Base-by-base conservation (phyloP, 2,888 invertebrate genomes). In the Drosophila neotestacea region DNA sequence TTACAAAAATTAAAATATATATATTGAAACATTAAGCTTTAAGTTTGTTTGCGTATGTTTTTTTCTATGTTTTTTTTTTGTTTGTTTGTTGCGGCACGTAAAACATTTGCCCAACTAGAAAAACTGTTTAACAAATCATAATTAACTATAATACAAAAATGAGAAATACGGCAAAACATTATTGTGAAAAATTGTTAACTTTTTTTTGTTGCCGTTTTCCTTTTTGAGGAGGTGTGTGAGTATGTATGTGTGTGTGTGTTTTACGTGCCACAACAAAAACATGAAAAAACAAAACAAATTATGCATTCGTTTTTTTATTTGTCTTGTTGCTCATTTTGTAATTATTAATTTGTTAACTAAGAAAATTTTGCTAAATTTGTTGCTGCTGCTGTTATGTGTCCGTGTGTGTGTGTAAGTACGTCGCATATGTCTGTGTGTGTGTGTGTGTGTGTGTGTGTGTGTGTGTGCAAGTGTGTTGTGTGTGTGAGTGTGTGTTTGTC, bases 281-380 rank as follows among this genome's bases (percentile, higher is more conserved):
- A 36, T 36, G 11, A 34, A 55, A 59, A 38, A 79, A 71, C 60
- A 67, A 77, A 70, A 58, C 50, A 62, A 65, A 63, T 72, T 65
- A 52, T 73, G 42, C 11, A 41, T 68, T 52, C 51, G 42, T 39
- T 39, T 44, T 59, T 46, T 56, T 34, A 22, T 38, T 64, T 62
- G 39, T 56, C 34, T 41, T 59, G 34, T 59, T 50, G 30, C 11
- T 59, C 16, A 27, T 65, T 55, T 56, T 74, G 30, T 71, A 70
- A 68, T 70, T 71, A 5, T 22, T 77, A 83, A 75, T 73, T 73
- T 81, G 80, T 82, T 79, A 82, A 76, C 88, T 85, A 89, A 74
- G 74, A 74, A 77, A 88, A 76, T 88, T 89, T 88, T 70, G 67
- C 89, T 86, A 79, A 85, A 58, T 65, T 73, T 79, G 54, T 86